Percentiles rank a stretch among this genome's conserved stretches.
Evolutionary conservation across 2,797 vertebrate species (phyloP).

Genomic region (Novumbra hubbsi): DNA sequence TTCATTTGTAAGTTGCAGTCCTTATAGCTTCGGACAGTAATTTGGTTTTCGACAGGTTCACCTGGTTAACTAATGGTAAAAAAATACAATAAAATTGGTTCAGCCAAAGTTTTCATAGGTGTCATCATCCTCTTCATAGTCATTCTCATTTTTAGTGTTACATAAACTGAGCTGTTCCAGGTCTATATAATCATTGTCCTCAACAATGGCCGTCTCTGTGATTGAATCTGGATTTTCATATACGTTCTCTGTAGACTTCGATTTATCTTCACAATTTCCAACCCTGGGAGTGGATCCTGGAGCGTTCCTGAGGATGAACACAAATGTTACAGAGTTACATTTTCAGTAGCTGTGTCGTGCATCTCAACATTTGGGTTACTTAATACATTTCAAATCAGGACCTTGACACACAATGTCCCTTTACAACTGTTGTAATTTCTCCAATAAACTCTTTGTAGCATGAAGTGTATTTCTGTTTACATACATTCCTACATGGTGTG

Average conservation of each 20-base stretch:
- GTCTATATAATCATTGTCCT: neutral
- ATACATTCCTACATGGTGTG: neutral
- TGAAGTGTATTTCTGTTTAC: neutral
- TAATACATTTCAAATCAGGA: neutral
- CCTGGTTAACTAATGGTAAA: too few relatives aligned
- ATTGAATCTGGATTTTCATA: neutral
- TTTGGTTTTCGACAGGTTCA: too few relatives aligned
- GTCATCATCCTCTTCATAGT: neutral
- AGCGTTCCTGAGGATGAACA: neutral
- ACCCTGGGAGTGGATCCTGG: neutral
- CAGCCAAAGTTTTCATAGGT: too few relatives aligned
- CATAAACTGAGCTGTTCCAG: neutral
- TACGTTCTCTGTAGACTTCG: neutral
- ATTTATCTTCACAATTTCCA: neutral
- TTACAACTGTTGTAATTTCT: neutral
- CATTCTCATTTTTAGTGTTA: neutral
- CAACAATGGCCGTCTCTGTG: neutral
- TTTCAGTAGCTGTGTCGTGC: neutral
- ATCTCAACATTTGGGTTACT: neutral
- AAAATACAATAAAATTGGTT: too few relatives aligned
- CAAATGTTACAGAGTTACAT: neutral
- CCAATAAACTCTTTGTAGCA: neutral
- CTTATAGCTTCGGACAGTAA: too few relatives aligned
- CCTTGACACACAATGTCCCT: neutral
- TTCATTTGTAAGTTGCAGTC: too few relatives aligned